Evolutionary conservation across 1,140 invertebrate genomes (phyloP).

Genomic region (Cherax quadricarinatus): DNA sequence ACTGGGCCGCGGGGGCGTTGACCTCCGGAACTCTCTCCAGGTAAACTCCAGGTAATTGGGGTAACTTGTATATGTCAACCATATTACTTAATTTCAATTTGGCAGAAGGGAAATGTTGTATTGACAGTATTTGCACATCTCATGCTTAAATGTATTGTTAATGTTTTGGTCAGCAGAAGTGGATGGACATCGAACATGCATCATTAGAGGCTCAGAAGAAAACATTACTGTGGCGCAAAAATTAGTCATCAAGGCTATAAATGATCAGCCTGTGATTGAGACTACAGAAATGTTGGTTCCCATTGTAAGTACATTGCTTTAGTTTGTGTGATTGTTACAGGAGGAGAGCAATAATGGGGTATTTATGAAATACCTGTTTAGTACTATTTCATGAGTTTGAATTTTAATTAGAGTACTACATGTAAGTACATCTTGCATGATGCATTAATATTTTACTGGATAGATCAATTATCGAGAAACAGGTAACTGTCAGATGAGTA

Average conservation of each 20-base stretch:
- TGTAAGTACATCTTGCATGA: too few relatives aligned
- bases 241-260: slow-evolving; percentile 84
- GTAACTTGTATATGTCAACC: neutral
- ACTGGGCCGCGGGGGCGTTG: too few relatives aligned
- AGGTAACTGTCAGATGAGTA: too few relatives aligned
- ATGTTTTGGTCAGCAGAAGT: slow-evolving; percentile 2
- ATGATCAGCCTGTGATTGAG: slow-evolving; percentile 82
- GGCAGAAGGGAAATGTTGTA: neutral
- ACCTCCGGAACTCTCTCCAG: too few relatives aligned
- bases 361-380: neutral
- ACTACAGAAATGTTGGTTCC: slow-evolving; percentile 83
- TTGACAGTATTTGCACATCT: neutral
- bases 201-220: slow-evolving; percentile 82
- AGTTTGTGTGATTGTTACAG: neutral
- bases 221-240: slow-evolving; percentile 83
- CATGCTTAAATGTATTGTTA: neutral
- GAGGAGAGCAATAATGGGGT: neutral
- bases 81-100: neutral
- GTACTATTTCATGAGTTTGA: neutral
- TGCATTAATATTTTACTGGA: too few relatives aligned
- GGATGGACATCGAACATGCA: slow-evolving; percentile 80
- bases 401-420: neutral
- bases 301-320: slow-evolving; percentile 66
- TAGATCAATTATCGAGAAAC: too few relatives aligned
- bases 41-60: too few relatives aligned